phyloP scores from a whole-genome alignment of 1,140 invertebrate species.

The Carcinoscorpius rotundicauda region DNA sequence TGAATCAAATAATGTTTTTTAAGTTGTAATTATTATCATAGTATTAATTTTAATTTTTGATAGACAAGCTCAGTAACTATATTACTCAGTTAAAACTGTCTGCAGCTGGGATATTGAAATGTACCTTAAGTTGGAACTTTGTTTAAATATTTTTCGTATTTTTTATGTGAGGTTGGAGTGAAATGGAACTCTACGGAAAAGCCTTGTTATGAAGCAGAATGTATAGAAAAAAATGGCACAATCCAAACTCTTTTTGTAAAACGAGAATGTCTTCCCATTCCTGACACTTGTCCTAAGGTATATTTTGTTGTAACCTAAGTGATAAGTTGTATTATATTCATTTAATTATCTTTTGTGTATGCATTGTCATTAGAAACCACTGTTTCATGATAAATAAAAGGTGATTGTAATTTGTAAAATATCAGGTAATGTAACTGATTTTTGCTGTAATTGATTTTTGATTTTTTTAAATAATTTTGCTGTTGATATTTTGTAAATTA shows the following conservation, averaged over 20 bases:
- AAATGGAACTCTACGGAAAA: conserved; percentile 39
- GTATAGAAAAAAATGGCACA: conserved; percentile 37
- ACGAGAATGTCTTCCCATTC: conserved; percentile 38
- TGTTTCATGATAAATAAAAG: neutral
- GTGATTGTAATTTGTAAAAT: neutral
- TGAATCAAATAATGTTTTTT: neutral
- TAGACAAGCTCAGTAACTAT: neutral
- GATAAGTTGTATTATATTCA: neutral
- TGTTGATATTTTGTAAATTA: neutral
- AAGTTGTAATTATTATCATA: no score
- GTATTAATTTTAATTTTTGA: neutral
- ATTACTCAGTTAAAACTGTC: neutral
- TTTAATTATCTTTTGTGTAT: conserved; percentile 5
- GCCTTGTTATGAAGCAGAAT: conserved; percentile 48
- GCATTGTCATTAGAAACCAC: neutral
- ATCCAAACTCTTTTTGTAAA: conserved; percentile 36
- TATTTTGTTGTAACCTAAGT: conserved; percentile 9
- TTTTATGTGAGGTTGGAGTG: conserved; percentile 38
- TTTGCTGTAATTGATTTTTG: conserved; percentile 1
- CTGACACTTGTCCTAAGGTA: conserved; percentile 38
- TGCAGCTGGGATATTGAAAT: neutral
- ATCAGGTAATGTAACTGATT: conserved; percentile 7
- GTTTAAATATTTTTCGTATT: neutral
- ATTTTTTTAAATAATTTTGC: conserved; percentile 5
- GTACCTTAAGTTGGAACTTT: neutral